Evolutionary conservation across 2,797 vertebrate species (phyloP).

Genomic region (Erethizon dorsatum): DNA sequence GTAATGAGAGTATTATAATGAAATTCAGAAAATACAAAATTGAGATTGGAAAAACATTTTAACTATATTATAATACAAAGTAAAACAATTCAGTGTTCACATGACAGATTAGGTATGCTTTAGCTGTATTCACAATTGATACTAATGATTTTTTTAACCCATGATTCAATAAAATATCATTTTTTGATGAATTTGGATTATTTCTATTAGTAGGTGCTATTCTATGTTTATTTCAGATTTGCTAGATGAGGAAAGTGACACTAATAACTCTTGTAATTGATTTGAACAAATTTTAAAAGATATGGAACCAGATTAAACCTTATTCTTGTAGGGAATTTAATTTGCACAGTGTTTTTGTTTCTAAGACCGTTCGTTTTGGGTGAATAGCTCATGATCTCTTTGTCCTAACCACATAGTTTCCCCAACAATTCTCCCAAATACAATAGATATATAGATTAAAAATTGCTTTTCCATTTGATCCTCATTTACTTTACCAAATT

Average conservation of each 20-base stretch:
- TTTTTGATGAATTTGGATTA: neutral
- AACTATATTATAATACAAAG: neutral
- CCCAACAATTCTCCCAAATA: neutral
- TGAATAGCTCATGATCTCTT: neutral
- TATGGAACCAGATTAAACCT: neutral
- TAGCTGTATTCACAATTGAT: neutral
- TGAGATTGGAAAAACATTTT: neutral
- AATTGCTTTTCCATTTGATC: neutral
- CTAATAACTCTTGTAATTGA: neutral
- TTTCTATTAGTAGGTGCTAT: neutral
- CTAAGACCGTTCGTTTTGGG: constrained; percentile 3
- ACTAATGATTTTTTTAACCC: neutral
- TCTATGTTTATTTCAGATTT: constrained; percentile 48
- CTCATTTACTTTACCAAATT: neutral
- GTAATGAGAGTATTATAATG: neutral
- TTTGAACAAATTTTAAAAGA: constrained; percentile 33
- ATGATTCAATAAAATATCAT: neutral
- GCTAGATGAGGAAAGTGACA: constrained; percentile 27
- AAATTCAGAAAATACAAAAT: neutral
- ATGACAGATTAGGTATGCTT: neutral
- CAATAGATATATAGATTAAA: neutral
- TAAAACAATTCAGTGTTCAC: neutral
- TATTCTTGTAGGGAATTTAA: neutral
- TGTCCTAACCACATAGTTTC: neutral
- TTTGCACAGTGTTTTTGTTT: constrained; percentile 3